Evolutionary conservation across 1,140 invertebrate species (phyloP), one percentile per base, ranked within the genome.

Genomic region (Ceratosolen solmsi): DNA sequence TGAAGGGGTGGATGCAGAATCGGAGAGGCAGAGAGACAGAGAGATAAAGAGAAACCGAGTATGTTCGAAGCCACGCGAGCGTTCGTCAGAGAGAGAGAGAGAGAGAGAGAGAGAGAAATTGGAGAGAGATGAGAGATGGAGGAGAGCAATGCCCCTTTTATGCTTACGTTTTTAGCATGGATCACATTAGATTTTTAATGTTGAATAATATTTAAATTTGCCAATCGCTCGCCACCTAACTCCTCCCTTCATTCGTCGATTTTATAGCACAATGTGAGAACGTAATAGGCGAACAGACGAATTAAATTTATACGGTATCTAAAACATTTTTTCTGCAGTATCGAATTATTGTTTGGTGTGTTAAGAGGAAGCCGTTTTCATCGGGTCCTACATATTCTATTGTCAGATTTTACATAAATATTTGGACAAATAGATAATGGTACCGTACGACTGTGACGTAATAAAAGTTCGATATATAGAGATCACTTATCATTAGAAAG

Each of bases 81-180:
- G 51, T 20, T n/a, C n/a, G n/a, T n/a, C 20, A 54, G 51, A 17
- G 2, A 54, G 51, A 58, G 3, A 30, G 58, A 63, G 58, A 63
- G 58, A 65, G 33, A 36, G 2, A 25, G 13, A 25, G 68, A 68
- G 60, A 63, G 60, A 63, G 30, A 63, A 20, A 25, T 22, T 4
- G 20, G 33, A 36, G 2, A 25, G 13, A 25, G 38, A 68, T 4
- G 27, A 38, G 8, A n/a, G 54, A 46, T 7, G 38, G 56, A 30
- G 17, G 46, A 54, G 76, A 78, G 76, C 76, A 78, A 79, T 79
- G 78, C 54, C 78, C 78, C 65, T 79, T 79, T 79, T 79, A 79
- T 71, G 77, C 65, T 79, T 49, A n/a, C 77, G 77, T 65, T 68
- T 36, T 68, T 68, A 68, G 63, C 63, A 33, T 38, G 33, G 33